These are phyloP conservation scores for Drosophila borborema DNA, from an alignment of 2,888 invertebrate genomes.

Conservation along the genomic window DNA sequence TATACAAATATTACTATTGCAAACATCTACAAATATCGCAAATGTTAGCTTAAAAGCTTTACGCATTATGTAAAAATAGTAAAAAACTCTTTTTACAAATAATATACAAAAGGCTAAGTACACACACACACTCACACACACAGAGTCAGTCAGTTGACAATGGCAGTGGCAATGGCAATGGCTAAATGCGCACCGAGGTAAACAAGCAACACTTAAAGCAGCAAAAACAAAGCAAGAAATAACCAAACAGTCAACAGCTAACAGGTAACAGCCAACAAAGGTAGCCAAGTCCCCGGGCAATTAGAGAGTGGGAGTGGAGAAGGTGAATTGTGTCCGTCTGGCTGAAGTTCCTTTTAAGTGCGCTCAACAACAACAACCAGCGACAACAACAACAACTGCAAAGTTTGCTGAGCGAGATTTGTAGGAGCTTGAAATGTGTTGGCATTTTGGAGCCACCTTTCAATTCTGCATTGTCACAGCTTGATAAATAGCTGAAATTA, in stretches of 20 bases:
- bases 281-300: conserved; percentile 15
- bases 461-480: conserved; percentile 75
- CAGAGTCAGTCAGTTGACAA: conserved; percentile 8
- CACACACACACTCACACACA: conserved; percentile 38
- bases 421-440: conserved; percentile 28
- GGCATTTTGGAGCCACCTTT: conserved; percentile 55
- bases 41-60: not conserved
- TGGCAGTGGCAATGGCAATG: conserved; percentile 25
- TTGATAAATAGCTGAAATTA: conserved; percentile 77
- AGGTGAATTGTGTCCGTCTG: not conserved
- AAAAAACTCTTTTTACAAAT: not conserved
- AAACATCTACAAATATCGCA: not conserved
- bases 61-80: not conserved
- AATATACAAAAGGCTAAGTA: conserved; percentile 18
- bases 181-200: conserved; percentile 69
- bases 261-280: conserved; percentile 25
- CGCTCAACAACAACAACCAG: conserved; percentile 24
- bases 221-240: conserved; percentile 70
- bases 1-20: not conserved
- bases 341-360: conserved; percentile 48
- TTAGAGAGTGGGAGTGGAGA: not conserved
- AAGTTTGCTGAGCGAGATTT: conserved; percentile 48
- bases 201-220: conserved; percentile 77
- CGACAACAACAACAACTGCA: conserved; percentile 39
- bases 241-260: conserved; percentile 45